Evolutionary conservation across 2,797 vertebrate species (phyloP).

Genomic region (Gymnothorax javanicus): DNA sequence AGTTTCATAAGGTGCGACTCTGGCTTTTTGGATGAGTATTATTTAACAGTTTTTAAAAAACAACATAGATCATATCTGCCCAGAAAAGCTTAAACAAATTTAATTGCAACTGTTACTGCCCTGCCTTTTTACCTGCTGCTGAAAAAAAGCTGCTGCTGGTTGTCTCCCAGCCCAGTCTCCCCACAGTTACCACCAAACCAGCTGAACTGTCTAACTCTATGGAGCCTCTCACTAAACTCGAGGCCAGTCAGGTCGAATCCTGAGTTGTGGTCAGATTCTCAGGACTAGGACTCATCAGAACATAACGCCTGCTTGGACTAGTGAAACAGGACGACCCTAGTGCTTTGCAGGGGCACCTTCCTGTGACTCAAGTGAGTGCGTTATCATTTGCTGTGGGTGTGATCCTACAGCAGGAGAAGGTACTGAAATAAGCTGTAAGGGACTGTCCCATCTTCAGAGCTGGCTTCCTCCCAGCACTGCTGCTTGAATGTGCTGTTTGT

Average conservation of each 20-base stretch:
- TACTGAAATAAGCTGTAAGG: neutral
- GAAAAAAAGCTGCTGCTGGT: neutral
- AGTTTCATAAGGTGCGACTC: neutral
- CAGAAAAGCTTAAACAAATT: neutral
- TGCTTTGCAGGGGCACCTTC: too few relatives aligned
- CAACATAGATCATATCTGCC: neutral
- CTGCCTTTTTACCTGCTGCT: neutral
- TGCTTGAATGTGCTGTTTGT: neutral
- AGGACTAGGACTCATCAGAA: neutral
- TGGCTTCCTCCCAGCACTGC: neutral
- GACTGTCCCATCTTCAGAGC: neutral
- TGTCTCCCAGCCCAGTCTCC: neutral
- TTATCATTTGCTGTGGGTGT: neutral
- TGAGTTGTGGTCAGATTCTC: neutral
- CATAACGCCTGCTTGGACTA: neutral
- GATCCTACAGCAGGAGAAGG: neutral
- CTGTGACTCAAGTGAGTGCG: too few relatives aligned
- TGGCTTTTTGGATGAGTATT: neutral
- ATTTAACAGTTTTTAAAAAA: neutral
- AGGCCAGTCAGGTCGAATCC: neutral
- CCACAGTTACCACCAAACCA: neutral
- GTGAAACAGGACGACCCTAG: too few relatives aligned
- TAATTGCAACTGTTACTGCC: neutral
- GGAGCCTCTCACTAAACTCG: neutral
- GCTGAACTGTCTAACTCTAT: neutral